These are phyloP conservation scores for Neocrepidodera transversa DNA, from an alignment of 2,888 invertebrate species.

Conservation along the genomic window DNA sequence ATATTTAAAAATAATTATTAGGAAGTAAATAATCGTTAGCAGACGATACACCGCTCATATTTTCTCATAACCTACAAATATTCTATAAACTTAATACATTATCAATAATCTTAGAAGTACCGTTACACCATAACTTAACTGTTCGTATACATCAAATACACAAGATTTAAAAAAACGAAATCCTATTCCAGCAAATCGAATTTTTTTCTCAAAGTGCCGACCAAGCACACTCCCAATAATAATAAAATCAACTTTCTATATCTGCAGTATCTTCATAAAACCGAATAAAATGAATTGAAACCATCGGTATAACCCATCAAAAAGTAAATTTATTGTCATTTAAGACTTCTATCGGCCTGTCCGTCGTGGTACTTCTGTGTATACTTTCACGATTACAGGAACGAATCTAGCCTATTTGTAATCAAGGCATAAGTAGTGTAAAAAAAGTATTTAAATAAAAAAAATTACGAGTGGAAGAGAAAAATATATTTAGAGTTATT, in stretches of 20 bases:
- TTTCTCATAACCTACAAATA: too few relatives aligned
- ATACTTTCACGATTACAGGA: conserved; percentile 33
- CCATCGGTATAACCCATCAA: conserved; percentile 33
- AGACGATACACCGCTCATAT: too few relatives aligned
- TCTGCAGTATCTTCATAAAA: conserved; percentile 29
- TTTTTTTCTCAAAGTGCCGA: conserved; percentile 22
- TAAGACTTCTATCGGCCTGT: conserved; percentile 19
- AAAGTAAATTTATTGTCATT: conserved; percentile 36
- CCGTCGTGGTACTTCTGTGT: conserved; percentile 12
- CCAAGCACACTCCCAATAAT: conserved; percentile 25
- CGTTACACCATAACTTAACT: conserved; percentile 7
- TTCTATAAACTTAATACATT: too few relatives aligned
- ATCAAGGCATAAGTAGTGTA: neutral
- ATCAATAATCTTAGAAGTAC: neutral
- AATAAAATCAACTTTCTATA: conserved; percentile 38
- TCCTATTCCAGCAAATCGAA: conserved; percentile 18
- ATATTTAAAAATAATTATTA: too few relatives aligned
- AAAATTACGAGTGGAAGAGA: too few relatives aligned
- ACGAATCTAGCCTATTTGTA: neutral
- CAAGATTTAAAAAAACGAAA: neutral
- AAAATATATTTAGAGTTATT: too few relatives aligned
- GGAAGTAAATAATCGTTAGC: too few relatives aligned
- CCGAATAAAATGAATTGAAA: conserved; percentile 27
- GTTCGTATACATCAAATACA: neutral
- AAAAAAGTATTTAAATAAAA: too few relatives aligned